Percentiles rank a stretch among this genome's conserved stretches.
Evolutionary conservation across 2,113 vertebrate species (phyloP).

Genomic region (Seriola rivoliana): DNA sequence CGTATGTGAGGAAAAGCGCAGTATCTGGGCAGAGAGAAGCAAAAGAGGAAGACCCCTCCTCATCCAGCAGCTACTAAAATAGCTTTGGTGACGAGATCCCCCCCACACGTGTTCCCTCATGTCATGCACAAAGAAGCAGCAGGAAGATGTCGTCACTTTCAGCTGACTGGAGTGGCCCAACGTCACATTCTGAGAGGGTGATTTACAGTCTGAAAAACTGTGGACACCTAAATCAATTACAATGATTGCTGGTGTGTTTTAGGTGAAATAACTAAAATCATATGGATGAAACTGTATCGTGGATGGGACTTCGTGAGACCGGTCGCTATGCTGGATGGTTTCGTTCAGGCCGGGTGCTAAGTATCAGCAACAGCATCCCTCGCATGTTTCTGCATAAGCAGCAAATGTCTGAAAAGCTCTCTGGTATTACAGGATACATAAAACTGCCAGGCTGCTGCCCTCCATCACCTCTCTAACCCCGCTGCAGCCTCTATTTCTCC

Average conservation of each 20-base stretch:
- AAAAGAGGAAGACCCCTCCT: conserved; percentile 41
- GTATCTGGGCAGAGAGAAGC: conserved; percentile 46
- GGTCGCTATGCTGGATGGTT: conserved; percentile 9
- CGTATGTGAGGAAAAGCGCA: conserved; percentile 12
- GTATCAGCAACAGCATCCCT: conserved; percentile 63
- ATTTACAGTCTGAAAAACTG: not conserved
- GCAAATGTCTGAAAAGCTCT: conserved; percentile 74
- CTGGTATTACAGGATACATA: conserved; percentile 81
- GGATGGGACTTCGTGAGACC: not conserved
- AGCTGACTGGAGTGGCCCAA: not conserved
- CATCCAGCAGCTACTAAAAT: conserved; percentile 64
- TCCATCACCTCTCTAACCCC: conserved; percentile 1
- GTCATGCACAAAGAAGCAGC: conserved; percentile 33
- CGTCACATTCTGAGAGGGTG: not conserved
- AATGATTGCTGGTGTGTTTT: not conserved
- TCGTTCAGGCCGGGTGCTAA: conserved; percentile 42
- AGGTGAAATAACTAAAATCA: conserved; percentile 17
- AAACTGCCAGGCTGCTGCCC: conserved; percentile 54
- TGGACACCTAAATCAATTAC: not conserved
- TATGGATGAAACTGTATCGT: conserved; percentile 19
- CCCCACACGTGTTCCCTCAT: conserved; percentile 20
- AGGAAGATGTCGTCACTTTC: conserved; percentile 44
- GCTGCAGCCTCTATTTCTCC: conserved; percentile 5
- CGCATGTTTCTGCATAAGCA: conserved; percentile 69
- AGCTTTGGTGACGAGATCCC: conserved; percentile 49